A percentile compares a stretch with the other conserved stretches of the same genome.
These are phyloP conservation scores for Prinia subflava DNA, from an alignment of 2,113 vertebrate species.

Conservation along the genomic window DNA sequence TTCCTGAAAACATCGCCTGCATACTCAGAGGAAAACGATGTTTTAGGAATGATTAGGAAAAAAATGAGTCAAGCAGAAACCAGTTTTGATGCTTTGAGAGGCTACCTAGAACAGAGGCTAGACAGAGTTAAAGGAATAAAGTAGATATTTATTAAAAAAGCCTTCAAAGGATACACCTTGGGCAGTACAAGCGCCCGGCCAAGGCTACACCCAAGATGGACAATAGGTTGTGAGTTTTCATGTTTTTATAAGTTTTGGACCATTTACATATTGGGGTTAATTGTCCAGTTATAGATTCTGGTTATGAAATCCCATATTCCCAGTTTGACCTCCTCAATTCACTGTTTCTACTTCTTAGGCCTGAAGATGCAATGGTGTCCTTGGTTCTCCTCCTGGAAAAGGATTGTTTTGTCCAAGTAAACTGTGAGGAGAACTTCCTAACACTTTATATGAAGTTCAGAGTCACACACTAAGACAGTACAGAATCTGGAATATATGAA, in stretches of 20 bases:
- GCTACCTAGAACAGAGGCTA: not conserved
- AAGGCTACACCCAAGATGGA: not conserved
- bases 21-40: not conserved
- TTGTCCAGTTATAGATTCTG: not conserved
- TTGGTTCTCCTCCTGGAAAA: not conserved
- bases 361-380: not conserved
- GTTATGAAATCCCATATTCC: not conserved
- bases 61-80: not conserved
- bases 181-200: not conserved
- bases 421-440: not conserved
- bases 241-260: not conserved
- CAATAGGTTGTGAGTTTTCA: accelerated
- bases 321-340: not conserved
- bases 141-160: not conserved
- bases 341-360: not conserved
- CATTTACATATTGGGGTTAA: not conserved
- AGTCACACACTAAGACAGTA: not conserved
- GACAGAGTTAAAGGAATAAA: not conserved
- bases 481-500: not conserved
- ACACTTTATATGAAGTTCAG: not conserved
- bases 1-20: not conserved
- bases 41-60: not conserved
- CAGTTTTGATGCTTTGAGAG: not conserved
- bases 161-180: not conserved
- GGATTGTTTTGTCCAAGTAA: not conserved